These are phyloP conservation scores for Ctenosaura bakeri DNA, from an alignment of 2,797 vertebrate species.

Conservation along the genomic window DNA sequence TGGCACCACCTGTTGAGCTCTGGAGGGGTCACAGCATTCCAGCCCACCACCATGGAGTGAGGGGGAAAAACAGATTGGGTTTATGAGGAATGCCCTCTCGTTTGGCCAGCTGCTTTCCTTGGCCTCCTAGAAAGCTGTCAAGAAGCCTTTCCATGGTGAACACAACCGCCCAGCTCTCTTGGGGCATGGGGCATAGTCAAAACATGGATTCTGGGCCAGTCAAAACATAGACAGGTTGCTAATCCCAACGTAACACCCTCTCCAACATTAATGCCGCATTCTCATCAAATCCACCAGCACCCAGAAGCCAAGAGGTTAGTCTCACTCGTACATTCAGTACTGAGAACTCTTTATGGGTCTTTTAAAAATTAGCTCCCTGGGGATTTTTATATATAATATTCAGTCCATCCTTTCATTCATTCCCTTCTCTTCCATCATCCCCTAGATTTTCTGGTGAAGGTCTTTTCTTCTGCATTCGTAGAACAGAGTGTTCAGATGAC, in stretches of 20 bases:
- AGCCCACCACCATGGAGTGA: background rate
- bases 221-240: slow-evolving; percentile 6
- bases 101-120: background rate
- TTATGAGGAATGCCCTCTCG: background rate
- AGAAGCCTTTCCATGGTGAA: background rate
- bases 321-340: too few relatives aligned
- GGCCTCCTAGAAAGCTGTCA: background rate
- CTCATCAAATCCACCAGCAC: background rate
- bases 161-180: too few relatives aligned
- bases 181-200: slow-evolving; percentile 16
- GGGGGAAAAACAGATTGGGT: background rate
- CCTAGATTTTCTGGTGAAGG: too few relatives aligned
- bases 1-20: background rate
- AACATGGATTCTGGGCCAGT: background rate
- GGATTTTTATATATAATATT: too few relatives aligned
- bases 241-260: background rate
- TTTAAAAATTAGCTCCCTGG: too few relatives aligned
- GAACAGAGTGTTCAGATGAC: background rate
- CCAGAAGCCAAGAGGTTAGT: background rate
- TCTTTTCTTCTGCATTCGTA: too few relatives aligned
- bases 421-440: background rate
- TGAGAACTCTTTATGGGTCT: background rate
- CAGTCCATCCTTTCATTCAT: background rate
- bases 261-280: background rate
- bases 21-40: background rate